These are phyloP conservation scores for Aleadryas rufinucha DNA, from an alignment of 2,113 vertebrate species.

Conservation along the genomic window DNA sequence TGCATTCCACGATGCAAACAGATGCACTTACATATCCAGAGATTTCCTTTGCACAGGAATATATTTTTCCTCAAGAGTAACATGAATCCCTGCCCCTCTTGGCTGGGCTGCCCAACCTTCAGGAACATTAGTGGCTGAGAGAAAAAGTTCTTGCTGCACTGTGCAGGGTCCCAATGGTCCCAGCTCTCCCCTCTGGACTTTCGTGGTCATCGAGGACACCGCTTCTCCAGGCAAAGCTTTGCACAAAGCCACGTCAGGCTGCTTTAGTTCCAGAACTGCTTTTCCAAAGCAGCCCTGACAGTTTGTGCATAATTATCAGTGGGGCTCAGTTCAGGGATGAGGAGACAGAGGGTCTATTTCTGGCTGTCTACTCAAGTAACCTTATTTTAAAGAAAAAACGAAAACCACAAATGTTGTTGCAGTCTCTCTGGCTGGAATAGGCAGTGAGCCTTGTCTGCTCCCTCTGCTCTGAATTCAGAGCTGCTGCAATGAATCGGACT, in stretches of 20 bases:
- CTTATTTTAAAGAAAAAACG: background rate
- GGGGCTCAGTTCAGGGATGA: background rate
- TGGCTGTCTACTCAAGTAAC: background rate
- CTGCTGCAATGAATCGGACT: conserved; percentile 46
- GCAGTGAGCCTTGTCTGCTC: conserved; percentile 41
- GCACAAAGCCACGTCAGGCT: background rate
- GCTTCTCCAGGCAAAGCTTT: background rate
- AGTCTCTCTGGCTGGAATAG: conserved; percentile 27
- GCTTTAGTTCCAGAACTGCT: background rate
- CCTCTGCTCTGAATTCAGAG: conserved; percentile 51
- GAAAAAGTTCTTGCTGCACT: background rate
- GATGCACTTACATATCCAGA: background rate
- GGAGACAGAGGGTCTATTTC: background rate
- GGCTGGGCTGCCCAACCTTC: background rate
- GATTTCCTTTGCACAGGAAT: background rate
- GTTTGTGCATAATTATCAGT: background rate
- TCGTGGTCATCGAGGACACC: accelerated
- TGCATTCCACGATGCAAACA: background rate
- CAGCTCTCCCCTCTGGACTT: background rate
- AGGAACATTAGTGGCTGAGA: background rate
- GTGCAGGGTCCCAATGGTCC: background rate
- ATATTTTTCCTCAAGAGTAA: background rate
- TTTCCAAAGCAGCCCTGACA: background rate
- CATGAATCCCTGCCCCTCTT: background rate
- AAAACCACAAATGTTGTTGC: background rate